Conservation (phyloP, 2,797 vertebrate genomes). For the Pangasius macronema region DNA sequence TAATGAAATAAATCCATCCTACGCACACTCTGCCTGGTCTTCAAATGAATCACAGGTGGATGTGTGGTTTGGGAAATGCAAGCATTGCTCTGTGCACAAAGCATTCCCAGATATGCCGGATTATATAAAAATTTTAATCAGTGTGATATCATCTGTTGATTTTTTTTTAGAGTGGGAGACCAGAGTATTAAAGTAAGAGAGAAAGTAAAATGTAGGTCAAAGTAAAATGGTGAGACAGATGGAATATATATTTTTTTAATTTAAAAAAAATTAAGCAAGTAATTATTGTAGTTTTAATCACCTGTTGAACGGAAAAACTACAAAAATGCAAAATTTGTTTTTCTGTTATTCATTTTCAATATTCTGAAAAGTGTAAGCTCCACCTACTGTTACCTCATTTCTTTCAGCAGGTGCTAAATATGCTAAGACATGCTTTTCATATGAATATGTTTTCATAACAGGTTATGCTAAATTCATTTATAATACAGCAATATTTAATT, state of each 20-base stretch:
- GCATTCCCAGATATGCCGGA: slow-evolving; percentile 57
- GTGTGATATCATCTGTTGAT: slow-evolving; percentile 50
- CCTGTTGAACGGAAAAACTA: background rate
- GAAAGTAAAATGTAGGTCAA: slow-evolving; percentile 8
- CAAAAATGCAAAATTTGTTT: background rate
- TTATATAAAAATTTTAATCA: slow-evolving; percentile 59
- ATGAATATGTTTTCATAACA: background rate
- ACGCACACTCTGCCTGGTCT: slow-evolving; percentile 61
- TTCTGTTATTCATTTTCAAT: background rate
- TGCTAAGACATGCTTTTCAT: background rate
- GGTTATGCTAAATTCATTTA: background rate
- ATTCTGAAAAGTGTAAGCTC: background rate
- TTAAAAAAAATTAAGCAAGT: background rate
- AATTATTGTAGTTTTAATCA: background rate
- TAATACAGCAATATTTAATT: background rate
- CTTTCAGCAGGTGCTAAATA: background rate
- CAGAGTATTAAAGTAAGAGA: slow-evolving; percentile 40
- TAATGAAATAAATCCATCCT: slow-evolving; percentile 70
- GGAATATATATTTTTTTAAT: background rate
- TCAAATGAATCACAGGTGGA: slow-evolving; percentile 63
- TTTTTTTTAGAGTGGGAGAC: slow-evolving; percentile 32
- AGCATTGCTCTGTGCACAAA: slow-evolving; percentile 44
- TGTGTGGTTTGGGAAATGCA: slow-evolving; percentile 45
- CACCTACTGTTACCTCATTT: background rate
- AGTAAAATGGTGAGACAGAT: background rate